Percentiles rank a stretch among this genome's conserved stretches.
Conservation (phyloP, 2,113 vertebrate species). For the Entomyzon cyanotis region DNA sequence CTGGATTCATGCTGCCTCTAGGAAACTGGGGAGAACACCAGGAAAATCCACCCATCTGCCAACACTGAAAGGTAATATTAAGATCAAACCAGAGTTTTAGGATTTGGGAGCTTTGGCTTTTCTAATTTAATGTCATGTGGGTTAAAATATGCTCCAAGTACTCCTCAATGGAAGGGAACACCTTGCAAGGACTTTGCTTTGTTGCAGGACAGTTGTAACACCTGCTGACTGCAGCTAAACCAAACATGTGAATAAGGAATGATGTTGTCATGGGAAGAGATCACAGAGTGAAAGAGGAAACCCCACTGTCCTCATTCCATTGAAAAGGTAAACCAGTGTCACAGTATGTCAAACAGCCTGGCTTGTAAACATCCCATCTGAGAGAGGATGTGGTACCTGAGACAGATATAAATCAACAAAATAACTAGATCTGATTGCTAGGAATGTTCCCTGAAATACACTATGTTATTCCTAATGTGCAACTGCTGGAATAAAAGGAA, state of each 20-base stretch:
- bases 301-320: accelerated
- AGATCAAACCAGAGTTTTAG: background rate
- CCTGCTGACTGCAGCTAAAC: background rate
- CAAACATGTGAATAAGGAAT: background rate
- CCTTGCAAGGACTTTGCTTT: background rate
- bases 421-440: background rate
- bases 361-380: background rate
- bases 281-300: background rate
- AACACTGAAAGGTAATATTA: background rate
- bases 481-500: background rate
- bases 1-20: background rate
- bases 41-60: background rate
- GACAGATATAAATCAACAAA: background rate
- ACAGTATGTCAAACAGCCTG: background rate
- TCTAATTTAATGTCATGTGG: background rate
- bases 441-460: background rate
- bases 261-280: background rate
- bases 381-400: background rate
- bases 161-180: background rate
- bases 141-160: background rate
- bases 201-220: background rate
- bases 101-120: background rate
- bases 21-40: background rate
- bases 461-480: background rate
- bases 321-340: background rate